Conservation (phyloP, 1,140 invertebrate species). For the Hesperophylax magnus region DNA sequence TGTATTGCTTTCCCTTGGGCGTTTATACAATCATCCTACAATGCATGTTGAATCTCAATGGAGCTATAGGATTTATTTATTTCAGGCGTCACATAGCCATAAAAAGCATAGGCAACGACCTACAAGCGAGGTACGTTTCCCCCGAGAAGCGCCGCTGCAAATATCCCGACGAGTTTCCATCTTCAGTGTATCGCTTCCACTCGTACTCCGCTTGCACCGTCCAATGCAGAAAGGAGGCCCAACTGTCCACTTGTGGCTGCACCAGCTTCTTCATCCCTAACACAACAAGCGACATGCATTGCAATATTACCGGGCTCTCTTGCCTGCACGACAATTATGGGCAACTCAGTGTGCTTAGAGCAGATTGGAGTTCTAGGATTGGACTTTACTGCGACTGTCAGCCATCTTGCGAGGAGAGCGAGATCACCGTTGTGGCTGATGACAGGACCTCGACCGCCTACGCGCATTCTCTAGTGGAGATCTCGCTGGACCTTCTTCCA, state of each 20-base stretch:
- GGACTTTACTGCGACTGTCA: conserved; percentile 75
- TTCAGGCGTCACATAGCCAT: conserved; percentile 71
- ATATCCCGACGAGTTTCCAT: conserved; percentile 75
- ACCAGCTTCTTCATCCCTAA: conserved; percentile 78
- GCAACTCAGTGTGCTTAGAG: conserved; percentile 72
- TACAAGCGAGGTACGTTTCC: conserved; percentile 69
- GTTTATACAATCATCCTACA: too few species aligned
- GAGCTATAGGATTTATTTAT: not conserved
- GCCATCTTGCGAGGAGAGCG: conserved; percentile 75
- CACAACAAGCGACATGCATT: conserved; percentile 64
- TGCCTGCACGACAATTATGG: conserved; percentile 76
- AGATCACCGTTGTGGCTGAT: conserved; percentile 72
- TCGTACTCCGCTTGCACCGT: conserved; percentile 80
- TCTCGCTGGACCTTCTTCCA: conserved; percentile 72
- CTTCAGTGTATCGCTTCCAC: conserved; percentile 75
- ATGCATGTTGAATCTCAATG: too few species aligned
- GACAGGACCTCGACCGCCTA: conserved; percentile 63
- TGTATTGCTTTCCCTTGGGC: too few species aligned
- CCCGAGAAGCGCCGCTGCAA: conserved; percentile 74
- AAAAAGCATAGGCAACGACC: conserved; percentile 75
- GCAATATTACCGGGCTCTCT: conserved; percentile 62
- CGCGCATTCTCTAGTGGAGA: conserved; percentile 67
- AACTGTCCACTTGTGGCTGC: conserved; percentile 76
- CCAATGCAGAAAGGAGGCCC: conserved; percentile 76
- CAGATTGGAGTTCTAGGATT: conserved; percentile 63